A percentile compares a stretch with the other conserved stretches of the same genome.
Conservation (phyloP, 2,113 vertebrate species). For the Grallaria varia region DNA sequence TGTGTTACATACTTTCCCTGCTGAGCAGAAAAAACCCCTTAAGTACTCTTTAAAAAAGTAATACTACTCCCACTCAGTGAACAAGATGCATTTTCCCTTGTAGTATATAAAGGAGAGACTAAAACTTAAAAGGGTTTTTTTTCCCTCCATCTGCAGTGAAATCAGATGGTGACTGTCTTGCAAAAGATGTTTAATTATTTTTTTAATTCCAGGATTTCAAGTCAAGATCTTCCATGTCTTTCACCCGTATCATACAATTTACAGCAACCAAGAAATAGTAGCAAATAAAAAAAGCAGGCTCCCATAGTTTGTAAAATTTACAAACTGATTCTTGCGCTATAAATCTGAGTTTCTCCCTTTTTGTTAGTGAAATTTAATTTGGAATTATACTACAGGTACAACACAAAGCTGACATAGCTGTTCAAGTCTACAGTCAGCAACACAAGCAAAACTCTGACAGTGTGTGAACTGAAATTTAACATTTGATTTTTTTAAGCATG, state of each 20-base stretch:
- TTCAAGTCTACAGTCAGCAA: background rate
- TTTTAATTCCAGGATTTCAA: background rate
- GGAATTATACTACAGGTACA: background rate
- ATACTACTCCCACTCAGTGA: background rate
- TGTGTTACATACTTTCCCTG: background rate
- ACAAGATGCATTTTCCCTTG: background rate
- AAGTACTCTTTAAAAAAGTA: constrained; percentile 3
- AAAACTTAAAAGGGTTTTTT: background rate
- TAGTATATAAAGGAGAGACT: background rate
- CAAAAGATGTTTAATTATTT: background rate
- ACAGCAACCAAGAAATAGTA: background rate
- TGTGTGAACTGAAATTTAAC: background rate
- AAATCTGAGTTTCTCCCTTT: background rate
- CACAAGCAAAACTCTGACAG: background rate
- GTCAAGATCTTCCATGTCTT: background rate
- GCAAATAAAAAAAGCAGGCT: background rate
- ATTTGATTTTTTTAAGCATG: background rate
- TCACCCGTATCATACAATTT: background rate
- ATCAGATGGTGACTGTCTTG: background rate
- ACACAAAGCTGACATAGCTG: background rate
- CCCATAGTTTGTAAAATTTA: background rate
- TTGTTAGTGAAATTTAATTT: background rate
- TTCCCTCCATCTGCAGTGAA: background rate
- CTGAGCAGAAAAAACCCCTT: background rate
- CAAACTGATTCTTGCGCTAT: background rate